Evolutionary conservation across 2,888 invertebrate species (phyloP).

Genomic region (Leucophenga montana): DNA sequence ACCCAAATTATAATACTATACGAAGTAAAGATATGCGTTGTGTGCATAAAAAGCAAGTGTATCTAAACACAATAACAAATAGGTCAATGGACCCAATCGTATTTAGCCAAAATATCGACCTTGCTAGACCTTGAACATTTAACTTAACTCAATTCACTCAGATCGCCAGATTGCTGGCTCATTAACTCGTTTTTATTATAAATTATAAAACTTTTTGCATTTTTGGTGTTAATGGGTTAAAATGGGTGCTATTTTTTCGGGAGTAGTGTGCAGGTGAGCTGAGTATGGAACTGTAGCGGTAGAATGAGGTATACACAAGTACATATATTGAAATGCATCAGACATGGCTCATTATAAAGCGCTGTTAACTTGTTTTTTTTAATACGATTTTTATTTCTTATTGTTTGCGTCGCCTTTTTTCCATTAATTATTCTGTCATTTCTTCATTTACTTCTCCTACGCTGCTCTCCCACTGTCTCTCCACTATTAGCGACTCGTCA

Average conservation of each 20-base stretch:
- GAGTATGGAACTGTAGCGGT: not conserved
- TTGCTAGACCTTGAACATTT: conserved; percentile 69
- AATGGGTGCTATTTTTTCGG: not conserved
- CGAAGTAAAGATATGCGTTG: not conserved
- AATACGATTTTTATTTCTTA: not conserved
- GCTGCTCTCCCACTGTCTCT: not conserved
- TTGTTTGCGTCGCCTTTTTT: too few relatives aligned
- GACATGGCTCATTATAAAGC: not conserved
- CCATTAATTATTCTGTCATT: too few relatives aligned
- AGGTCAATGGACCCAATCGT: conserved; percentile 68
- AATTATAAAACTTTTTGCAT: not conserved
- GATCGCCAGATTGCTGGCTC: conserved; percentile 18
- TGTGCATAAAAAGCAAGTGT: conserved; percentile 14
- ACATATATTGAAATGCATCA: not conserved
- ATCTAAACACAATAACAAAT: conserved; percentile 46
- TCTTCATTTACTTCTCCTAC: too few relatives aligned
- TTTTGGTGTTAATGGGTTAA: conserved; percentile 31
- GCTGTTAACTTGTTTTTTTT: conserved; percentile 3
- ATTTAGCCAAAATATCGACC: conserved; percentile 63
- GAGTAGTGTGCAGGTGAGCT: too few relatives aligned
- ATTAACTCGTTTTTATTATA: conserved; percentile 36
- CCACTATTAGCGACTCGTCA: conserved; percentile 20
- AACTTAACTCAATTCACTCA: not conserved
- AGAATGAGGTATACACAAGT: not conserved
- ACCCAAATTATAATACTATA: not conserved